phyloP scores from a whole-genome alignment of 2,888 invertebrate species.

The Drosophila ezoana region DNA sequence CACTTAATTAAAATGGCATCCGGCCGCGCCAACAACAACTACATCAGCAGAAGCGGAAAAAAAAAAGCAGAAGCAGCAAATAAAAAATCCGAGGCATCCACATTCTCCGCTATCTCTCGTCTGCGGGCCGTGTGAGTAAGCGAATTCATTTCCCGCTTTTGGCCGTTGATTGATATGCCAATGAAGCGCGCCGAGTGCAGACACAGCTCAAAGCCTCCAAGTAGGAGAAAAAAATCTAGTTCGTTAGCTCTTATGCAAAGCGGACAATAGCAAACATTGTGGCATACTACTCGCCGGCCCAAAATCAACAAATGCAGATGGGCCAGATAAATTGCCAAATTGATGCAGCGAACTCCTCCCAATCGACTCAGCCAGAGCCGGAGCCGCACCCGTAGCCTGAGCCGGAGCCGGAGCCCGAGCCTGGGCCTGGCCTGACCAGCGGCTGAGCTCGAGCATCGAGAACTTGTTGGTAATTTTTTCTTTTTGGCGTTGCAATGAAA shows the following conservation, averaged over 20 bases:
- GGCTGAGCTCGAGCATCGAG: conserved; percentile 16
- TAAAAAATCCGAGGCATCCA: conserved; percentile 35
- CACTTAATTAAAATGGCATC: conserved; percentile 78
- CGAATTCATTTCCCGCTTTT: conserved; percentile 76
- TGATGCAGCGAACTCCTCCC: conserved; percentile 48
- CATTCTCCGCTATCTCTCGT: conserved; percentile 35
- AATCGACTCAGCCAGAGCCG: conserved; percentile 20
- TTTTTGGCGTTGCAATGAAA: conserved; percentile 2
- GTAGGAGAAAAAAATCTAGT: conserved; percentile 65
- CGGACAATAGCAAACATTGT: conserved; percentile 68
- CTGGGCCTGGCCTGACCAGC: not conserved
- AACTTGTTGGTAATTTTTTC: conserved; percentile 42
- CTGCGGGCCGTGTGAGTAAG: conserved; percentile 66
- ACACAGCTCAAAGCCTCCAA: conserved; percentile 38
- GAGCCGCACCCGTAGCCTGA: not conserved
- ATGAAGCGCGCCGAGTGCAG: conserved; percentile 65
- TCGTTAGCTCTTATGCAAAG: conserved; percentile 75
- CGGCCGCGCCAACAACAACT: conserved; percentile 53
- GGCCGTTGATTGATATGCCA: conserved; percentile 76
- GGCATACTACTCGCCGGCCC: conserved; percentile 53
- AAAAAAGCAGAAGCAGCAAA: conserved; percentile 15
- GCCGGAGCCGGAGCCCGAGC: conserved; percentile 6
- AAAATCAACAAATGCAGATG: conserved; percentile 76
- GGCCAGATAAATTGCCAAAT: conserved; percentile 76
- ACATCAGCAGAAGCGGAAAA: conserved; percentile 15